A percentile compares a stretch with the other conserved stretches of the same genome.
These are phyloP conservation scores for Zonitis immaculata DNA, from an alignment of 2,888 invertebrate species.

Conservation along the genomic window DNA sequence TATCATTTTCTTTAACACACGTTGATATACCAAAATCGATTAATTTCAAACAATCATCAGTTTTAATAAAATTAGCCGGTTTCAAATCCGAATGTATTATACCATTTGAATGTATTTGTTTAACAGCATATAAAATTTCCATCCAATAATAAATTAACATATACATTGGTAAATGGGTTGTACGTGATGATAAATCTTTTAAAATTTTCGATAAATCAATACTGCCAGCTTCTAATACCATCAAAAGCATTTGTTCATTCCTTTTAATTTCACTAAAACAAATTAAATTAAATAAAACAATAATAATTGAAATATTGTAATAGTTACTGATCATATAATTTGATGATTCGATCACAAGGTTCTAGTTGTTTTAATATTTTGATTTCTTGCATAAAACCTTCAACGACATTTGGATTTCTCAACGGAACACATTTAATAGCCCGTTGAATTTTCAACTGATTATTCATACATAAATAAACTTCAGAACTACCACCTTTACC, in stretches of 20 bases:
- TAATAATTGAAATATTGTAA: too few species aligned
- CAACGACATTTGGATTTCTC: conserved; percentile 65
- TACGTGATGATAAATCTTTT: conserved; percentile 48
- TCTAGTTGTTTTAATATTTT: conserved; percentile 74
- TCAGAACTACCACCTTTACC: conserved; percentile 90
- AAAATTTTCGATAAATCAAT: conserved; percentile 79
- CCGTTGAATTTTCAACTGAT: conserved; percentile 54
- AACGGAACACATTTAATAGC: conserved; percentile 85
- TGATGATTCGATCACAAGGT: conserved; percentile 76
- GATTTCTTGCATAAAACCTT: conserved; percentile 87
- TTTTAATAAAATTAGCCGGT: conserved; percentile 92
- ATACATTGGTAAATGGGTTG: conserved; percentile 60
- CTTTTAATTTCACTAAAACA: conserved; percentile 65
- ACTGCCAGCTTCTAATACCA: conserved; percentile 92
- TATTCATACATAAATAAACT: conserved; percentile 69
- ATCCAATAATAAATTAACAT: conserved; percentile 86
- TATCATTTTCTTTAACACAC: conserved; percentile 79
- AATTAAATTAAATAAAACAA: background rate
- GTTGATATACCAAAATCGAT: conserved; percentile 98
- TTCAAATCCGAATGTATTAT: conserved; percentile 96
- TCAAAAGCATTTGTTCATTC: conserved; percentile 62
- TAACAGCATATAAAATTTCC: conserved; percentile 88
- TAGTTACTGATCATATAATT: conserved; percentile 82
- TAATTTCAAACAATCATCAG: conserved; percentile 79
- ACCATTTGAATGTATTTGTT: conserved; percentile 84